phyloP scores from a whole-genome alignment of 2,113 vertebrate genomes.

The Rhineura floridana region DNA sequence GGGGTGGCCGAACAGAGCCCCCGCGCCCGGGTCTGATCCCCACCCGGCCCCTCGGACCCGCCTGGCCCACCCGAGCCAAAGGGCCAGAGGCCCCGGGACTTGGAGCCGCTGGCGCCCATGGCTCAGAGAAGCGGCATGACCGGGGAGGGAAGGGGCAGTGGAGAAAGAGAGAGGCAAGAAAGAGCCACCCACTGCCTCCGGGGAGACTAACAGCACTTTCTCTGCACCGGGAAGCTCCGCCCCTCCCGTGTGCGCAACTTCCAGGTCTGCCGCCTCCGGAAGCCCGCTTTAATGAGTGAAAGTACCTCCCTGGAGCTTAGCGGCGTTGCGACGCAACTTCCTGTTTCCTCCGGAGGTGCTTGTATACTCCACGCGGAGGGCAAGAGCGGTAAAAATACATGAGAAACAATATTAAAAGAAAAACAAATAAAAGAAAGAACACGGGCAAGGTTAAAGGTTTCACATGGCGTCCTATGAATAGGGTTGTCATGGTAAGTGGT shows the following conservation, averaged over 20 bases:
- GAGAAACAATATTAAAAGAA: no score
- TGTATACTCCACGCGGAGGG: no score
- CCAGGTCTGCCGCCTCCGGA: conserved; percentile 34
- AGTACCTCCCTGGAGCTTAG: fast-evolving
- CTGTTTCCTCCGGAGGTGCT: neutral
- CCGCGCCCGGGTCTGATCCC: conserved; percentile 84
- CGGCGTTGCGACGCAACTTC: neutral
- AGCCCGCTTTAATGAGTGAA: neutral
- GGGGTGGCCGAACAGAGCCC: conserved; percentile 81
- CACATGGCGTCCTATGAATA: no score
- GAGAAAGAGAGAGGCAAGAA: neutral
- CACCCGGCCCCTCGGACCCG: conserved; percentile 73
- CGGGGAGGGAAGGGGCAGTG: conserved; percentile 35
- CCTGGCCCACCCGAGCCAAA: conserved; percentile 80
- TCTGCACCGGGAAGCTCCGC: neutral
- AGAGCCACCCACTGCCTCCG: neutral
- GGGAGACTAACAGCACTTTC: neutral
- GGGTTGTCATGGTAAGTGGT: no score
- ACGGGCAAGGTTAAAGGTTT: no score
- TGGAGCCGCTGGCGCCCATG: conserved; percentile 93
- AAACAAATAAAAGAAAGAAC: no score
- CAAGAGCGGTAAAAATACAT: no score
- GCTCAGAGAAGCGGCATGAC: conserved; percentile 77
- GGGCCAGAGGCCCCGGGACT: conserved; percentile 89
- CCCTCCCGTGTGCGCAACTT: neutral